Percentiles rank a stretch among this genome's conserved stretches.
These are phyloP conservation scores for Drosophila vallismaia DNA, from an alignment of 2,888 invertebrate species.

Conservation along the genomic window DNA sequence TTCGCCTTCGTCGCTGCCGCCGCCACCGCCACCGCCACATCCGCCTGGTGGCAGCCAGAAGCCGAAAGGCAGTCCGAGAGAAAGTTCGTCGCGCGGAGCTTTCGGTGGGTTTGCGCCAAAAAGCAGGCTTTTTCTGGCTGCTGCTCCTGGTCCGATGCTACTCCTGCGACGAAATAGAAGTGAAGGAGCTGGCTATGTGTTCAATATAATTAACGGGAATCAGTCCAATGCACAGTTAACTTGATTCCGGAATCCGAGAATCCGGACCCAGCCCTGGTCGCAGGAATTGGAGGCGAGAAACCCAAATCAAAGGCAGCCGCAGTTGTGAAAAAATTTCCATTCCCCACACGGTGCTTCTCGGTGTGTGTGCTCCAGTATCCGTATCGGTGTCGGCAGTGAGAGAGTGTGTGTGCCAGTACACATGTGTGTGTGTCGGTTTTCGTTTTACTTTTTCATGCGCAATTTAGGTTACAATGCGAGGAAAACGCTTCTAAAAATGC, in stretches of 20 bases:
- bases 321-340: conserved; percentile 42
- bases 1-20: conserved; percentile 51
- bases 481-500: conserved; percentile 73
- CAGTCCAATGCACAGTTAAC: conserved; percentile 36
- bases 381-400: conserved; percentile 28
- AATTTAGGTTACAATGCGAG: conserved; percentile 76
- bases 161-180: conserved; percentile 15
- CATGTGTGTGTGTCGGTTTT: conserved; percentile 59
- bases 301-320: conserved; percentile 27
- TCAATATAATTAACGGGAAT: conserved; percentile 22
- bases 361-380: conserved; percentile 24
- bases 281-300: conserved; percentile 12
- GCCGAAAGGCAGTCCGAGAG: conserved; percentile 70
- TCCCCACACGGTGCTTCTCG: conserved; percentile 21
- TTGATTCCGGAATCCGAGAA: conserved; percentile 14
- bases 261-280: conserved; percentile 15
- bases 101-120: conserved; percentile 30
- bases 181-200: conserved; percentile 28
- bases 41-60: conserved; percentile 61
- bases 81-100: conserved; percentile 60
- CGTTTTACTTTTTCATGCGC: conserved; percentile 67
- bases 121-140: conserved; percentile 35
- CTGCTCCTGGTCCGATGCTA: conserved; percentile 23
- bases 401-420: conserved; percentile 9
- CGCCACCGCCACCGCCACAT: conserved; percentile 11